These are phyloP conservation scores for Ictalurus furcatus DNA, from an alignment of 2,113 vertebrate species.

Conservation along the genomic window DNA sequence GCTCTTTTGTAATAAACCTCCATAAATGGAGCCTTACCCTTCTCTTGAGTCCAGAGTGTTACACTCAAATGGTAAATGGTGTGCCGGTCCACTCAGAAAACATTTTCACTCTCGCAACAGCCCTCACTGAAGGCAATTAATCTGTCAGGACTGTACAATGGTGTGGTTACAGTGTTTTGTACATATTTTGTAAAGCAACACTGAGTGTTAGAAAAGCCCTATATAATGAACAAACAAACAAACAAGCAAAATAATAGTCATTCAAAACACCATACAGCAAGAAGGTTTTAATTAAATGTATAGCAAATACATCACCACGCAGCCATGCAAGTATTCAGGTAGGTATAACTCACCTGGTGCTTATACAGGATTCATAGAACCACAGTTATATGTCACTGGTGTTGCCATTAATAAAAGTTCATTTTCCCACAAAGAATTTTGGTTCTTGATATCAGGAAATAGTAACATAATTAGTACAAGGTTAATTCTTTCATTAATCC, in stretches of 20 bases:
- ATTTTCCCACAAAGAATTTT: background rate
- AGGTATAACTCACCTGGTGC: too few relatives aligned
- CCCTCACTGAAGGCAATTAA: background rate
- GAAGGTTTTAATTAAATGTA: background rate
- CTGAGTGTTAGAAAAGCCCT: background rate
- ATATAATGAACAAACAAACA: background rate
- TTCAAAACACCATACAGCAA: background rate
- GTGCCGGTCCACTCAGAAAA: background rate
- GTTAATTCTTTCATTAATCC: too few relatives aligned
- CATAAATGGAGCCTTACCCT: background rate
- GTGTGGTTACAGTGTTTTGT: background rate
- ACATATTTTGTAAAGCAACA: background rate
- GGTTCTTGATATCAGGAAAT: background rate
- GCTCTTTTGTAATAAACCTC: background rate
- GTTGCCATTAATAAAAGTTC: background rate
- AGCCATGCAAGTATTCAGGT: too few relatives aligned
- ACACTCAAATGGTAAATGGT: background rate
- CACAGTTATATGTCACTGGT: background rate
- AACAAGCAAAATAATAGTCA: background rate
- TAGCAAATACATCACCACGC: background rate
- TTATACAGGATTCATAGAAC: too few relatives aligned
- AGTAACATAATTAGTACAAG: background rate
- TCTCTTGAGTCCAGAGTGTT: background rate
- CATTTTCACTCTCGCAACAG: background rate
- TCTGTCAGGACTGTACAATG: background rate